Evolutionary conservation across 2,888 invertebrate species (phyloP).

Genomic region (Colletes collaris): DNA sequence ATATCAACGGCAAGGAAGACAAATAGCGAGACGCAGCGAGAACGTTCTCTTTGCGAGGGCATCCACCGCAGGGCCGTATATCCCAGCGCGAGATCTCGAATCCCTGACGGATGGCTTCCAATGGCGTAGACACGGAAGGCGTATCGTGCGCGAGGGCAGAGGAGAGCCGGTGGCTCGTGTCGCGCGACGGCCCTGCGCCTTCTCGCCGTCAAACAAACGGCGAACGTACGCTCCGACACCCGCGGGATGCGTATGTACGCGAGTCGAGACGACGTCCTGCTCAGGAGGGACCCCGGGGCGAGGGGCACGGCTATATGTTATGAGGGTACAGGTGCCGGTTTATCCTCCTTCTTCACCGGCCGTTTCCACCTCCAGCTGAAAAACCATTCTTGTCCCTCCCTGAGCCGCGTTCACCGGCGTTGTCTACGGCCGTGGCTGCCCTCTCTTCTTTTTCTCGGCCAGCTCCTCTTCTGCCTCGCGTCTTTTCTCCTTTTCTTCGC

Average conservation of each 20-base stretch:
- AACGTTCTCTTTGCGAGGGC: slow-evolving; percentile 67
- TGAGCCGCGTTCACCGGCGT: slow-evolving; percentile 54
- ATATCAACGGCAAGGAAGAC: slow-evolving; percentile 65
- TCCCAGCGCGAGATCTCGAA: slow-evolving; percentile 64
- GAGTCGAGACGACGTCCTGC: slow-evolving; percentile 50
- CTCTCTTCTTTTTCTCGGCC: neutral
- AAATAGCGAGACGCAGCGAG: slow-evolving; percentile 65
- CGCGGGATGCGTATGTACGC: slow-evolving; percentile 57
- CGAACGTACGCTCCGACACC: slow-evolving; percentile 60
- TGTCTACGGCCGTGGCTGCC: slow-evolving; percentile 54
- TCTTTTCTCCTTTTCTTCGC: slow-evolving; percentile 18
- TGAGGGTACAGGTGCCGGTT: slow-evolving; percentile 74
- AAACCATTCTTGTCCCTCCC: slow-evolving; percentile 47
- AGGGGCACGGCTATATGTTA: slow-evolving; percentile 66
- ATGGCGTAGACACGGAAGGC: slow-evolving; percentile 44
- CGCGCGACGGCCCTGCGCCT: slow-evolving; percentile 62
- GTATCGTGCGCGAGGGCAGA: neutral
- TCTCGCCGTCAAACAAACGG: slow-evolving; percentile 66
- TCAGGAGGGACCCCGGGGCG: slow-evolving; percentile 24
- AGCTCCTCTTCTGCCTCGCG: neutral
- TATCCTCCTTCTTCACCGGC: slow-evolving; percentile 61
- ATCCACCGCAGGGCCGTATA: slow-evolving; percentile 66
- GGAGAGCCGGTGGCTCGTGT: slow-evolving; percentile 55
- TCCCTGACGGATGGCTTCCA: slow-evolving; percentile 65
- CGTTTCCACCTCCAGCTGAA: slow-evolving; percentile 44